A percentile compares a stretch with the other conserved stretches of the same genome.
These are phyloP conservation scores for Blera fallax DNA, from an alignment of 2,888 invertebrate genomes.

Conservation along the genomic window DNA sequence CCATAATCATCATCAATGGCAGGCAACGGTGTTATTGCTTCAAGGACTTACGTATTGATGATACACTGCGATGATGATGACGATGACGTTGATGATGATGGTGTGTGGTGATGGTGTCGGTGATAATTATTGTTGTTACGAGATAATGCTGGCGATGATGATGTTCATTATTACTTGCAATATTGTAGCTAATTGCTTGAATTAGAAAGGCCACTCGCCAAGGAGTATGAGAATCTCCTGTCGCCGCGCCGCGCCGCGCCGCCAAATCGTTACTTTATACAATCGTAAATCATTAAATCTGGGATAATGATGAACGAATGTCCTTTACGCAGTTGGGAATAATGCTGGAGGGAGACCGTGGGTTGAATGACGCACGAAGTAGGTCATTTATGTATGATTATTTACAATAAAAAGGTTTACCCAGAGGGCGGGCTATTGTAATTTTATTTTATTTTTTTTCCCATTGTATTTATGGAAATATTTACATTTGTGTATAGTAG, in stretches of 20 bases:
- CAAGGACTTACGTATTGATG: conserved; percentile 27
- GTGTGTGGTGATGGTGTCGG: conserved; percentile 1
- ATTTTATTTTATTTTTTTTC: not conserved
- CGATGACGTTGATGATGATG: not conserved
- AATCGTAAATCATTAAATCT: conserved; percentile 23
- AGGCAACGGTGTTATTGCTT: not conserved
- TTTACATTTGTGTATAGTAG: conserved; percentile 5
- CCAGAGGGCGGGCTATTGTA: not conserved
- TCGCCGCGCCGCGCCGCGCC: no score
- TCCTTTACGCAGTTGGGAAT: not conserved
- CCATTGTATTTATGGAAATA: not conserved
- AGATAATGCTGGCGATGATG: conserved; percentile 12
- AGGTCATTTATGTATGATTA: not conserved
- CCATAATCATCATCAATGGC: not conserved
- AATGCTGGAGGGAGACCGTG: not conserved
- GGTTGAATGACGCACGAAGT: conserved; percentile 12
- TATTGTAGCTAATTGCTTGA: conserved; percentile 32
- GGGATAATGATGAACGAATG: conserved; percentile 4
- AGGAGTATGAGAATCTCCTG: not conserved
- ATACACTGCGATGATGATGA: not conserved
- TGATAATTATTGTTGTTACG: conserved; percentile 19
- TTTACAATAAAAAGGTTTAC: conserved; percentile 1
- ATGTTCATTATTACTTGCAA: conserved; percentile 6
- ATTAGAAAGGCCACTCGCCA: conserved; percentile 1
- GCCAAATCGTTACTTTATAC: not conserved